These are phyloP conservation scores for Ephestia elutella DNA, from an alignment of 1,140 invertebrate species.

Conservation along the genomic window DNA sequence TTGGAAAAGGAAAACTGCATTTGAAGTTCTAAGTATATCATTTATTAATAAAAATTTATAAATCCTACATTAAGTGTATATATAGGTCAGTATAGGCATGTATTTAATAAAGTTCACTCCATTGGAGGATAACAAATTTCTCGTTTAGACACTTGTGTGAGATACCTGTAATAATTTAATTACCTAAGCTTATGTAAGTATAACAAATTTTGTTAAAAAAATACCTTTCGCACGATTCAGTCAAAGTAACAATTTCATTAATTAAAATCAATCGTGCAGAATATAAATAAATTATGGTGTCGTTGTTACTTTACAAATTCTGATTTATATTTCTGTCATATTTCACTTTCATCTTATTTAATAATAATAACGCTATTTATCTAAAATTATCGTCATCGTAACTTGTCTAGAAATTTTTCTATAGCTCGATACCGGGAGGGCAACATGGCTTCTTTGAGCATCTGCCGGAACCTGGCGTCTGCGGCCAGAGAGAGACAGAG, in stretches of 20 bases:
- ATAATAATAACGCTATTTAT: neutral
- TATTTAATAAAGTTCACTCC: conserved; percentile 29
- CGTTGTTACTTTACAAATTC: neutral
- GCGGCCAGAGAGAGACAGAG: conserved; percentile 78
- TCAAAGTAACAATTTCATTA: conserved; percentile 24
- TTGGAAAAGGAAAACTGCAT: conserved; percentile 25
- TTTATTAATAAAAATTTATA: conserved; percentile 30
- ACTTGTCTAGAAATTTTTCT: conserved; percentile 75
- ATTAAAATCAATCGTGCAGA: neutral
- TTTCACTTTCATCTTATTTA: neutral
- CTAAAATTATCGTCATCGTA: conserved; percentile 43
- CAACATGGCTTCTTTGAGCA: conserved; percentile 79
- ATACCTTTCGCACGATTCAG: conserved; percentile 57
- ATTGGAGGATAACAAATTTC: conserved; percentile 40
- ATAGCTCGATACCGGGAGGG: conserved; percentile 79
- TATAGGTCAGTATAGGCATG: neutral
- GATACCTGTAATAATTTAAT: neutral
- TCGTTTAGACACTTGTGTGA: conserved; percentile 9
- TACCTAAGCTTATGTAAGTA: neutral
- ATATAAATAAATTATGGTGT: neutral
- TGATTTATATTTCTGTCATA: neutral
- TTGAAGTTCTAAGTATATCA: neutral
- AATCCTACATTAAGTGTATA: conserved; percentile 15
- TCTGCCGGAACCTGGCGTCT: conserved; percentile 78
- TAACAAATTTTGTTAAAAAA: conserved; percentile 37